These are phyloP conservation scores for Eugnorisma glareosa DNA, from an alignment of 2,888 invertebrate species.

Conservation along the genomic window DNA sequence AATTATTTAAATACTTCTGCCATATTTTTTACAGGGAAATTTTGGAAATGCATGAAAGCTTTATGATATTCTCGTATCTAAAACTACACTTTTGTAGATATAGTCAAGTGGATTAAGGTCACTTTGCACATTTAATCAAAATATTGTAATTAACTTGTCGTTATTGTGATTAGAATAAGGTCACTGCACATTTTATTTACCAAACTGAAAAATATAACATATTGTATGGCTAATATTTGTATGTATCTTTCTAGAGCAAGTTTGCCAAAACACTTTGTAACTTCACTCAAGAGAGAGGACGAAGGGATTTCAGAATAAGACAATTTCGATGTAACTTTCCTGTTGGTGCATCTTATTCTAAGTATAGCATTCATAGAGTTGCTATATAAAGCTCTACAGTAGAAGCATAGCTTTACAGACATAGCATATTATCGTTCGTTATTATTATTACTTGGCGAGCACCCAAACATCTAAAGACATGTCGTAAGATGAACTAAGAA, in stretches of 20 bases:
- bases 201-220: not conserved
- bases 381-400: conserved; percentile 58
- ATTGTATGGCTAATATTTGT: not conserved
- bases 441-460: conserved; percentile 66
- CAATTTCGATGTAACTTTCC: conserved; percentile 36
- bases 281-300: conserved; percentile 2
- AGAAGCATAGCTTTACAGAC: conserved; percentile 40
- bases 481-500: conserved; percentile 57
- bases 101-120: conserved; percentile 31
- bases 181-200: conserved; percentile 3
- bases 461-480: conserved; percentile 62
- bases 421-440: conserved; percentile 43
- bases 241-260: not conserved
- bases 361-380: conserved; percentile 65
- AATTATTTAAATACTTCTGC: not conserved
- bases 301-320: conserved; percentile 41
- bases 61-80: conserved; percentile 1
- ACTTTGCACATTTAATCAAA: conserved; percentile 29
- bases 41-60: conserved; percentile 16
- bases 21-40: not conserved
- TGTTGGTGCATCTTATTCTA: conserved; percentile 63
- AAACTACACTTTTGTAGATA: conserved; percentile 7
- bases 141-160: conserved; percentile 22
- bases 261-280: conserved; percentile 14
- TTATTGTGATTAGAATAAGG: conserved; percentile 43